Base-by-base conservation (phyloP, 2,888 invertebrate species). In the Pyralis farinalis region DNA sequence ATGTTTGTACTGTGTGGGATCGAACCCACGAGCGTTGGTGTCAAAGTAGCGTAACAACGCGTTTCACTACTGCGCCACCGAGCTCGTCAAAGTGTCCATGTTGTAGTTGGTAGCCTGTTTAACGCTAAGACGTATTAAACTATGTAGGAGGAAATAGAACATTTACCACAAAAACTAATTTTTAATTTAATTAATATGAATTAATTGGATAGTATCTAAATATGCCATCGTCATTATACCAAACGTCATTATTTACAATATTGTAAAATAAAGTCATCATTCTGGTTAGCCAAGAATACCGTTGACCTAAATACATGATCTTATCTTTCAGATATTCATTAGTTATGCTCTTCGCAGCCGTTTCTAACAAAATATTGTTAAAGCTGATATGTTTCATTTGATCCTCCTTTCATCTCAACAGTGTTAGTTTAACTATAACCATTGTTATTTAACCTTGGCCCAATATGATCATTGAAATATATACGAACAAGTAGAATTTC, bases 361-460 rank as follows among this genome's bases (percentile, higher is more conserved):
- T 30, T 3, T 9, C 11, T 30, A 30, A 30, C 2, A 25, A 25
- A 25, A 25, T 25, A 25, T 25, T 25, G 25, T 25, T 25, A 25
- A 25, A 25, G 7, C 7, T 7, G 25, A 25, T 25, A 25, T 25
- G 25, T 25, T 25, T 25, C 25, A 25, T 7, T 32, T 36, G 42
- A 44, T 43, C 42, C 46, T 48, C 61, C 60, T 71, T 63, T 65
- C 59, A 65, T 64, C 60, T 68, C 52, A 58, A 52, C 69, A 75
- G 68, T 73, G 70, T 70, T 73, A 63, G 65, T 61, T 60, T 68
- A 75, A 80, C 73, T 71, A 66, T 70, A 66, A 60, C 69, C 67
- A 77, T 79, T 81, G 75, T 78, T 71, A 56, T 55, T 55, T 50
- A 72, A 55, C 84, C 85, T 84, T 85, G 85, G 70, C 74, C 76